phyloP scores from a whole-genome alignment of 30 jellyfish, hydroid and myxozoan genomes.

The Morbakka virulenta region DNA sequence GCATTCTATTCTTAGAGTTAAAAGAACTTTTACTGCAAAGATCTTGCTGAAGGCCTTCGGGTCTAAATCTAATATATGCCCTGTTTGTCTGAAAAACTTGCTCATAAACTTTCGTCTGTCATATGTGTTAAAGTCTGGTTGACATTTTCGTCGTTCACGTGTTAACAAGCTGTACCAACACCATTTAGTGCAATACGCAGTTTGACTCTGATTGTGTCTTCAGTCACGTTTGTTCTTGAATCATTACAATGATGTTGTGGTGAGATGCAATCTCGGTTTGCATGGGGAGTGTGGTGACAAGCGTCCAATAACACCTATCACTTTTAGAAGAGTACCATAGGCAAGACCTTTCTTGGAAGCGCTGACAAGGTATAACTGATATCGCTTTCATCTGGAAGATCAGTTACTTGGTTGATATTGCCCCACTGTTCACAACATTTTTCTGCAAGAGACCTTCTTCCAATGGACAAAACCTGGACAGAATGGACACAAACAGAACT shows the following conservation, averaged over 20 bases:
- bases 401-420: slow-evolving; percentile 1
- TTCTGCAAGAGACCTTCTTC: slow-evolving; percentile 28
- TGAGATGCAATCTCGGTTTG: slow-evolving; percentile 42
- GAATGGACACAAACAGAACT: too few species aligned
- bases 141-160: slow-evolving; percentile 40
- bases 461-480: slow-evolving; percentile 22
- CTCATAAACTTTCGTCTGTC: slow-evolving; percentile 34
- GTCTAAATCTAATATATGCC: slow-evolving; percentile 10
- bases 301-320: slow-evolving; percentile 26
- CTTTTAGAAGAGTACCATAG: slow-evolving; percentile 31
- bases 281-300: slow-evolving; percentile 32
- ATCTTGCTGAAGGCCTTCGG: too few species aligned
- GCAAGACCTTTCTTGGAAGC: slow-evolving; percentile 39
- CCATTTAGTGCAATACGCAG: slow-evolving; percentile 40
- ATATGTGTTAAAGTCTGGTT: slow-evolving; percentile 30
- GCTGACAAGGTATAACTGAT: slow-evolving; percentile 8
- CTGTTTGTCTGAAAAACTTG: slow-evolving; percentile 34
- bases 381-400: slow-evolving; percentile 15
- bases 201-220: slow-evolving; percentile 31
- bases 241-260: slow-evolving; percentile 16
- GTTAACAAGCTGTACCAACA: slow-evolving; percentile 40
- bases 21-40: too few species aligned
- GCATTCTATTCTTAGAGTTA: slow-evolving; percentile 25
- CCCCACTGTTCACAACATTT: slow-evolving; percentile 37
- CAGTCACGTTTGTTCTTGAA: slow-evolving; percentile 34